Evolutionary conservation across 2,797 vertebrate genomes (phyloP).

Genomic region (Dromococcyx pavoninus): DNA sequence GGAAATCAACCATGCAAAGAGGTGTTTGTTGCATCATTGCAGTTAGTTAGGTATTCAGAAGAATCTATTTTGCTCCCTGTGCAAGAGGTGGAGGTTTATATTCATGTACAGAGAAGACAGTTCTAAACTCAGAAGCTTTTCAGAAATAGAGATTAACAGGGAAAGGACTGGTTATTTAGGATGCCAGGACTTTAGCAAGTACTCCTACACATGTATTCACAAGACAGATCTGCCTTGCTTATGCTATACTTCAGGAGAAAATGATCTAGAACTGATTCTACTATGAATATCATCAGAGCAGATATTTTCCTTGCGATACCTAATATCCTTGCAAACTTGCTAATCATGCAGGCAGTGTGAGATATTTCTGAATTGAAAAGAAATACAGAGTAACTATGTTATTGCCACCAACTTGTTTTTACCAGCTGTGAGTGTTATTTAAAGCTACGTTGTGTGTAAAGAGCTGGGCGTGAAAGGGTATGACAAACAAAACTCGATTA

Average conservation of each 20-base stretch:
- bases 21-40: background rate
- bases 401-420: background rate
- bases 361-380: constrained; percentile 1
- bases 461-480: background rate
- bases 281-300: background rate
- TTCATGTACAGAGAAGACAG: background rate
- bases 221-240: background rate
- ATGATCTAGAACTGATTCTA: background rate
- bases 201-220: background rate
- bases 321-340: background rate
- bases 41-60: background rate
- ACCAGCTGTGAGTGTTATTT: constrained; percentile 23
- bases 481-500: background rate
- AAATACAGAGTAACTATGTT: background rate
- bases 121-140: background rate
- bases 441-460: constrained; percentile 1
- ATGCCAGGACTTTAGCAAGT: background rate
- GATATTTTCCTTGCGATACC: background rate
- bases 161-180: background rate
- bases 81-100: background rate
- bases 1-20: background rate
- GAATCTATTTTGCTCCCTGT: background rate
- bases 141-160: background rate
- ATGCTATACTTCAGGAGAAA: background rate
- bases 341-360: background rate